A percentile compares a stretch with the other conserved stretches of the same genome.
These are phyloP conservation scores for Oreortyx pictus DNA, from an alignment of 2,797 vertebrate species.

Conservation along the genomic window DNA sequence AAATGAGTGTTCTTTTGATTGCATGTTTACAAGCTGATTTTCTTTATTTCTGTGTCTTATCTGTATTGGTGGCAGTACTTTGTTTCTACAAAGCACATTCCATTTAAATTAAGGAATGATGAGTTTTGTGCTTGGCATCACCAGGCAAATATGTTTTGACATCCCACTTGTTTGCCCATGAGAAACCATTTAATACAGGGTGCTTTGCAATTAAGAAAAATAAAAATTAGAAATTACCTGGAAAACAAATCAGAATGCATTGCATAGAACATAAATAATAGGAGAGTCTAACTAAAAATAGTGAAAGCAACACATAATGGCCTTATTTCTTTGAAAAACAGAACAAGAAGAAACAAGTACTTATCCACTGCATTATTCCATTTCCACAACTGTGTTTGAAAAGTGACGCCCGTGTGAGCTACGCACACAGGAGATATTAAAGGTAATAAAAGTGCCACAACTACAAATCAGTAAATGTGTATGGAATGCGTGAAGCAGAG, in stretches of 20 bases:
- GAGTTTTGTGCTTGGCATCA: background rate
- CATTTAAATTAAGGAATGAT: background rate
- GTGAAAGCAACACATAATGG: rapidly evolving
- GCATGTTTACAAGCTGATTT: background rate
- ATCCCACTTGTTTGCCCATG: background rate
- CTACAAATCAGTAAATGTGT: background rate
- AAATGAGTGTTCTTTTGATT: background rate
- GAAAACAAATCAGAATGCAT: background rate
- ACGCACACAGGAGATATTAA: background rate
- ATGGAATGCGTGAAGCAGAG: background rate
- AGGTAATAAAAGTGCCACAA: background rate
- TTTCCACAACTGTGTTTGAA: background rate
- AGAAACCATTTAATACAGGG: background rate
- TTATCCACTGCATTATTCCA: background rate
- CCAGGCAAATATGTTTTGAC: background rate
- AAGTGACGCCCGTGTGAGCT: background rate
- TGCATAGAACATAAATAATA: background rate
- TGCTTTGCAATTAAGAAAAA: constrained; percentile 17
- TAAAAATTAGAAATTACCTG: background rate
- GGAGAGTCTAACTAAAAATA: background rate
- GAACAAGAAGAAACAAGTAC: background rate
- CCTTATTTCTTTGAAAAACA: rapidly evolving
- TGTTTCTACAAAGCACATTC: background rate
- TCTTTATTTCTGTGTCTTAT: background rate
- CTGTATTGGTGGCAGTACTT: background rate